phyloP scores from a whole-genome alignment of 2,888 invertebrate species.

The Hoplodrina blanda region DNA sequence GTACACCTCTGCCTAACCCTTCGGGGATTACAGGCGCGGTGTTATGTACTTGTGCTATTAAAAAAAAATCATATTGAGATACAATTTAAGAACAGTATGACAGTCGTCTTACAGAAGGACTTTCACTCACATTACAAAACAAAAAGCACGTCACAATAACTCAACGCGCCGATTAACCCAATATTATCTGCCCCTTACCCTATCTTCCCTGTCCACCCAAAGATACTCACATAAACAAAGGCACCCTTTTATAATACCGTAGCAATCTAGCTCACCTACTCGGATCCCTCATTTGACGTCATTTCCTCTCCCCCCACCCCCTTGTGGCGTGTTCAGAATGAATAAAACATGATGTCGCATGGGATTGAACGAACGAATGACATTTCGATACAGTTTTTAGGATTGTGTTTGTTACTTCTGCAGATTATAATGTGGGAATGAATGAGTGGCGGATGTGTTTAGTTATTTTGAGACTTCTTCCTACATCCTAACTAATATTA shows the following conservation, averaged over 20 bases:
- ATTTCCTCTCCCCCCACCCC: conserved; percentile 18
- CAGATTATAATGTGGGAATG: not conserved
- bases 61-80: too few relatives aligned
- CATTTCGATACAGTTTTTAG: conserved; percentile 48
- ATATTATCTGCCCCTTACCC: conserved; percentile 14
- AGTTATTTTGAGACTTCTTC: not conserved
- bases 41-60: too few relatives aligned
- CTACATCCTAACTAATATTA: too few relatives aligned
- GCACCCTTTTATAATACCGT: conserved; percentile 38
- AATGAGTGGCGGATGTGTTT: not conserved
- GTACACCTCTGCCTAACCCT: too few relatives aligned
- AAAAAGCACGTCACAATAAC: not conserved
- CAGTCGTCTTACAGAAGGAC: too few relatives aligned
- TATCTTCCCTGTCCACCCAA: not conserved
- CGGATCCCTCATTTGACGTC: conserved; percentile 52
- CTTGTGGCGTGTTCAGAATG: conserved; percentile 37
- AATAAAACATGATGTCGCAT: conserved; percentile 57
- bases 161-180: conserved; percentile 1
- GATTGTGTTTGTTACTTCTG: conserved; percentile 10
- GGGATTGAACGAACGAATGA: conserved; percentile 45
- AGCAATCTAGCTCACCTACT: conserved; percentile 59
- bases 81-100: too few relatives aligned
- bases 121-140: not conserved
- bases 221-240: conserved; percentile 36
- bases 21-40: too few relatives aligned